Percentiles rank a stretch among this genome's conserved stretches.
Evolutionary conservation across 2,797 vertebrate species (phyloP).

Genomic region (Trichosurus vulpecula): DNA sequence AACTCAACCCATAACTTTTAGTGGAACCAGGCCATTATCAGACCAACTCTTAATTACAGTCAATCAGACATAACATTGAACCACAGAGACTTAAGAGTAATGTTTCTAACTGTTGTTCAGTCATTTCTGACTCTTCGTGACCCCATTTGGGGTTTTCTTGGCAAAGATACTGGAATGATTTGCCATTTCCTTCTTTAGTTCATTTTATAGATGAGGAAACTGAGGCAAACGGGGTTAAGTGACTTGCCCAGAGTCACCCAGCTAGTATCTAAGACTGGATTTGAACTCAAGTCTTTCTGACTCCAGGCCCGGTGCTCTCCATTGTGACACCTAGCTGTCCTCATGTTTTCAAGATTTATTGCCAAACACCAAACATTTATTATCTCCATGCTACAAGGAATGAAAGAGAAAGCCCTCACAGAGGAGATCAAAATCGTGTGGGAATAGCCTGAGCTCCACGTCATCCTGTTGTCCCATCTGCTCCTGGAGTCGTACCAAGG

Average conservation of each 20-base stretch:
- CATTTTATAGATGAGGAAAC: no score
- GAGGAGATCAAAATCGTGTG: neutral
- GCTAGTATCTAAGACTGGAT: no score
- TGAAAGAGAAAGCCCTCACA: neutral
- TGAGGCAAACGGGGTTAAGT: no score
- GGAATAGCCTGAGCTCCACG: neutral
- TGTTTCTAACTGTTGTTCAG: neutral
- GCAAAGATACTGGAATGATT: neutral
- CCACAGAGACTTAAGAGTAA: neutral
- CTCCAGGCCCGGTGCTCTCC: no score
- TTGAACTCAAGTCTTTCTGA: no score
- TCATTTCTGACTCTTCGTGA: neutral
- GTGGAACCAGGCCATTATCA: neutral
- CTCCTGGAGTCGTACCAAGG: neutral
- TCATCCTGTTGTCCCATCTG: neutral
- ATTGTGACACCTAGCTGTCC: no score
- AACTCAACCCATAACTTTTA: neutral
- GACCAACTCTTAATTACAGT: neutral
- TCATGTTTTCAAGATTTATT: neutral
- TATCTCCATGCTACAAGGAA: neutral
- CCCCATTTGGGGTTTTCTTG: neutral
- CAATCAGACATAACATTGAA: neutral
- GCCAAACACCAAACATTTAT: neutral
- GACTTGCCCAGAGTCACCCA: no score
- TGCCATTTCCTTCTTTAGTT: neutral